A percentile compares a stretch with the other conserved stretches of the same genome.
These are phyloP conservation scores for Discoglossus pictus DNA, from an alignment of 2,797 vertebrate species.

Conservation along the genomic window DNA sequence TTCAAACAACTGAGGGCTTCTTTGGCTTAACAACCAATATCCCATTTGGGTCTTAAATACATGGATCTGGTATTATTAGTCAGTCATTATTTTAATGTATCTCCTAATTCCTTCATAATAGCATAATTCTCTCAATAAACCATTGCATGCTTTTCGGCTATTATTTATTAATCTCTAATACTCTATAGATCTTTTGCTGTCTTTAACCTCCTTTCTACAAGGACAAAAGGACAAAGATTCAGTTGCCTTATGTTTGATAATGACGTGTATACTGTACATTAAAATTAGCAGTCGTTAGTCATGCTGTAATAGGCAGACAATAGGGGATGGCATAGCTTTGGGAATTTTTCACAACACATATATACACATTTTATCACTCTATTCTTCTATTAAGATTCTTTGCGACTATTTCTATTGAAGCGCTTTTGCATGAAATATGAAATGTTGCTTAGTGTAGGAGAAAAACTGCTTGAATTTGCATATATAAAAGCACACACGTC, in stretches of 20 bases:
- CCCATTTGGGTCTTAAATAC: too few species aligned
- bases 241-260: conserved; percentile 57
- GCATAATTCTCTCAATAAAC: not conserved
- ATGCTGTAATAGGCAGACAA: conserved; percentile 51
- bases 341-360: not conserved
- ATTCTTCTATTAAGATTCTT: conserved; percentile 41
- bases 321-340: conserved; percentile 8
- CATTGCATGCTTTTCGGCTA: conserved; percentile 1
- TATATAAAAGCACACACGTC: conserved; percentile 53
- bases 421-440: too few species aligned
- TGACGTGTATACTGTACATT: conserved; percentile 38
- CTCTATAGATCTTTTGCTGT: conserved; percentile 44
- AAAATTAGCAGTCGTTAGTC: conserved; percentile 60
- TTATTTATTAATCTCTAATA: conserved; percentile 6
- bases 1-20: too few species aligned
- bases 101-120: too few species aligned
- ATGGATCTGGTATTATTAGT: too few species aligned
- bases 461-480: conserved; percentile 25
- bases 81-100: too few species aligned
- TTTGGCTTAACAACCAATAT: too few species aligned
- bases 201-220: conserved; percentile 55
- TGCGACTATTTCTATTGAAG: too few species aligned
- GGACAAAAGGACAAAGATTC: conserved; percentile 60
- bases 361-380: conserved; percentile 42
- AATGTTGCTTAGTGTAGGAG: not conserved